Evolutionary conservation across 2,888 invertebrate genomes (phyloP).

Genomic region (Hipparchia sbordonii): DNA sequence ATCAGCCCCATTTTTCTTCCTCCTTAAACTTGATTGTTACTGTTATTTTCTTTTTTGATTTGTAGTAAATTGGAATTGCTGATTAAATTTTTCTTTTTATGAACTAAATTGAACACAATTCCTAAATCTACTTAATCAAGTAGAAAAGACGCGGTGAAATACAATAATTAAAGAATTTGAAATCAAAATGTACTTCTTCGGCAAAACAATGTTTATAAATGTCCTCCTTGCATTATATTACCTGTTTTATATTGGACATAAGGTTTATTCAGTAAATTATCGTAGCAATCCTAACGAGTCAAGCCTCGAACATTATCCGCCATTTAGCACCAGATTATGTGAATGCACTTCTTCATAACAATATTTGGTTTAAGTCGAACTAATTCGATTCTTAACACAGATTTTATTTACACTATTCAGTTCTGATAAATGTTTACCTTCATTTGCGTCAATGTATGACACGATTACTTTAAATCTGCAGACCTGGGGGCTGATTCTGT

Average conservation of each 20-base stretch:
- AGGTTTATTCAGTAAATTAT: slow-evolving; percentile 14
- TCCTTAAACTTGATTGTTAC: background rate
- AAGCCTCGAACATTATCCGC: slow-evolving; percentile 39
- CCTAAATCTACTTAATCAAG: background rate
- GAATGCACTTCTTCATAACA: slow-evolving; percentile 23
- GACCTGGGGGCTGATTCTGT: too few relatives aligned
- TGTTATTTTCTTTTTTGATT: background rate
- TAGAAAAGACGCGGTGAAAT: too few relatives aligned
- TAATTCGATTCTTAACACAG: slow-evolving; percentile 29
- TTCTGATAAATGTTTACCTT: slow-evolving; percentile 29
- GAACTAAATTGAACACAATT: background rate
- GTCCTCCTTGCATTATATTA: background rate
- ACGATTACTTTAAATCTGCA: too few relatives aligned
- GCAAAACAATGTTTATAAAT: slow-evolving; percentile 4
- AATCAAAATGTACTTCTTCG: too few relatives aligned
- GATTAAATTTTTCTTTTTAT: background rate
- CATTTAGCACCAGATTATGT: slow-evolving; percentile 34
- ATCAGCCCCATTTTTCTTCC: background rate
- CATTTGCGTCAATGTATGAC: slow-evolving; percentile 5
- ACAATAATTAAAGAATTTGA: too few relatives aligned
- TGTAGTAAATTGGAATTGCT: background rate
- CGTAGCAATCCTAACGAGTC: slow-evolving; percentile 26
- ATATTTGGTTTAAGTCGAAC: slow-evolving; percentile 24
- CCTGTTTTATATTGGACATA: slow-evolving; percentile 10
- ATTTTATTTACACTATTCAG: slow-evolving; percentile 23